Base-by-base conservation (phyloP, 2,797 vertebrate genomes). In the Adrianichthys oophorus region DNA sequence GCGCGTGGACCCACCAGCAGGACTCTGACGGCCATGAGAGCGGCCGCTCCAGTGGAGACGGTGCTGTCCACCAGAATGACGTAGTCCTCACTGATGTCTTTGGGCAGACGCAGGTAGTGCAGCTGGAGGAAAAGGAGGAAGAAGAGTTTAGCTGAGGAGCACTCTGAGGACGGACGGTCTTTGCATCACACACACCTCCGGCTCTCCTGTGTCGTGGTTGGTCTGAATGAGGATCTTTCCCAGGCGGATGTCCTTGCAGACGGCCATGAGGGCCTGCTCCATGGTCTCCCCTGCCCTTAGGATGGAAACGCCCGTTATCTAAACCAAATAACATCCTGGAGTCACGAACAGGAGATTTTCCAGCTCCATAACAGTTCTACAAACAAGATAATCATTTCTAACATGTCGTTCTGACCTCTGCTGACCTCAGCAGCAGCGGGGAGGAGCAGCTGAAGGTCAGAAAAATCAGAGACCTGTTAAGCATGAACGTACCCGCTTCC, bases 161-260 rank as follows among this genome's bases (percentile, higher is more conserved):
- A 5, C 15, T n/a, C 2, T 19, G 49, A 1, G 6, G 7, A 6
- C 18, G 23, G 2, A 18, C 13, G 0, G 6, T 7, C 26, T 19
- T 15, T 21, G 14, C 49, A 15, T 13, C 17, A 8, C 12, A 7
- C 40, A 1, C 21, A 18, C 95, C 95, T 97, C 95, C 0, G 95
- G 95, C 65, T 97, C 95, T 5, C 94, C 95, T 0, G 95, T 96
- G 89, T 94, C 89, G 0, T 94, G 94, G 86, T 97, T 97, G 65
- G 95, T 97, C 91, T 97, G 95, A 72, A 97, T 97, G 18, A 96
- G 94, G 79, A 96, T 96, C 87, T 97, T 96, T 37, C 95, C 95
- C 52, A 97, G 90, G 8, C 94, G 81, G 79, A 96, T 97, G 84
- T 97, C 95, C 83, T 97, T 96, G 74, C 95, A 96, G 8, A 97